Evolutionary conservation across 2,113 vertebrate genomes (phyloP).

Genomic region (Neofelis nebulosa): DNA sequence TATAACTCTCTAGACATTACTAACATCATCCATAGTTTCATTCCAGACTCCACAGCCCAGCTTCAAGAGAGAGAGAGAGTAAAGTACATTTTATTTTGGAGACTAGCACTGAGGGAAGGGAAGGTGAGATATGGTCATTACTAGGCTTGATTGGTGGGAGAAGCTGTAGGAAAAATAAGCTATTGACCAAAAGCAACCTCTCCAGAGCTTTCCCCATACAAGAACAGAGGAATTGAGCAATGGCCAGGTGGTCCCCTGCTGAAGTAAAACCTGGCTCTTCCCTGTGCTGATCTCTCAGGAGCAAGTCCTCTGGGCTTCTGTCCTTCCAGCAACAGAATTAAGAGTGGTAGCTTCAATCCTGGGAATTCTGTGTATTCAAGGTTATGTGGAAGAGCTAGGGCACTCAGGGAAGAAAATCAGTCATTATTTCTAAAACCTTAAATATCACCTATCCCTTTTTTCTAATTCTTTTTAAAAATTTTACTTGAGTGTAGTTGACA

Average conservation of each 20-base stretch:
- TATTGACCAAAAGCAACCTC: not conserved
- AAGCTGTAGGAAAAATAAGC: not conserved
- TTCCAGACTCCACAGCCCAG: not conserved
- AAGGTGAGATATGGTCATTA: not conserved
- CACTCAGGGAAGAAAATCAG: not conserved
- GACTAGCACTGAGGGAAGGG: not conserved
- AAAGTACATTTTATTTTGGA: not conserved
- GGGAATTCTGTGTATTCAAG: not conserved
- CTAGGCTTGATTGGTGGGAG: too few relatives aligned
- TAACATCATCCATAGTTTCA: not conserved
- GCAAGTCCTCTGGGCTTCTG: not conserved
- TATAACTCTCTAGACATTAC: slow-evolving; percentile 22
- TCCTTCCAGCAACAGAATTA: not conserved
- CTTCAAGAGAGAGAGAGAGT: not conserved
- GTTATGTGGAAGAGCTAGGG: not conserved
- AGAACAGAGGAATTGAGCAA: not conserved
- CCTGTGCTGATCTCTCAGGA: not conserved
- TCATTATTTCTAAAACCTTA: not conserved
- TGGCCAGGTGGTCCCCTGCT: too few relatives aligned
- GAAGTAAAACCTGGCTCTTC: not conserved
- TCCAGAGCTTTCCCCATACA: not conserved
- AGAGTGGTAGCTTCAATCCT: not conserved
- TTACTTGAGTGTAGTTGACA: not conserved
- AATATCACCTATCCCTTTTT: not conserved
- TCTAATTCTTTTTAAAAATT: not conserved